Conservation (phyloP, 2,113 vertebrate genomes). For the Heterocephalus glaber region DNA sequence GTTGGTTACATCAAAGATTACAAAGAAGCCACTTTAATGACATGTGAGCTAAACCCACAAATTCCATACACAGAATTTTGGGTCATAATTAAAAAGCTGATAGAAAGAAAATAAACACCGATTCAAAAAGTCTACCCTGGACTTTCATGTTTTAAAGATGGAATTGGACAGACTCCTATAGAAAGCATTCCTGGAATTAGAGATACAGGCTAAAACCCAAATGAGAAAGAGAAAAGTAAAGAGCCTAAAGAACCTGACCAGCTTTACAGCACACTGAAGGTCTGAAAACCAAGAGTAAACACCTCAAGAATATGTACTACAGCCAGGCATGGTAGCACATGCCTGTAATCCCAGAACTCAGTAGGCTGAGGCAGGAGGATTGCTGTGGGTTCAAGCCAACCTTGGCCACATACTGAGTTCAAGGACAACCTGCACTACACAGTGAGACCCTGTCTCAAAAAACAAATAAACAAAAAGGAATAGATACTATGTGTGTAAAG, state of each 20-base stretch:
- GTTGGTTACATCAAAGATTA: slow-evolving; percentile 99
- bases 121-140: slow-evolving; percentile 98
- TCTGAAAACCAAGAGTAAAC: slow-evolving; percentile 98
- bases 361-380: background rate
- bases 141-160: slow-evolving; percentile 98
- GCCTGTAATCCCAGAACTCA: background rate
- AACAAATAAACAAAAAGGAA: background rate
- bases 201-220: slow-evolving; percentile 98
- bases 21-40: slow-evolving; percentile 98
- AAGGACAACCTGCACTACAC: background rate
- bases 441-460: background rate
- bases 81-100: slow-evolving; percentile 89
- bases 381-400: background rate
- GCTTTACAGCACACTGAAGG: slow-evolving; percentile 95
- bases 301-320: slow-evolving; percentile 92
- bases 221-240: slow-evolving; percentile 95
- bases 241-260: slow-evolving; percentile 97
- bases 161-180: slow-evolving; percentile 97
- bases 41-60: slow-evolving; percentile 96
- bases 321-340: background rate
- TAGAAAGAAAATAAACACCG: slow-evolving; percentile 97
- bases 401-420: background rate
- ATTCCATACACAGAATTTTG: slow-evolving; percentile 99
- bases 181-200: slow-evolving; percentile 99
- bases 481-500: slow-evolving; percentile 94